These are phyloP conservation scores for Hypocryptadius cinnamomeus DNA, from an alignment of 2,113 vertebrate genomes.

Conservation along the genomic window DNA sequence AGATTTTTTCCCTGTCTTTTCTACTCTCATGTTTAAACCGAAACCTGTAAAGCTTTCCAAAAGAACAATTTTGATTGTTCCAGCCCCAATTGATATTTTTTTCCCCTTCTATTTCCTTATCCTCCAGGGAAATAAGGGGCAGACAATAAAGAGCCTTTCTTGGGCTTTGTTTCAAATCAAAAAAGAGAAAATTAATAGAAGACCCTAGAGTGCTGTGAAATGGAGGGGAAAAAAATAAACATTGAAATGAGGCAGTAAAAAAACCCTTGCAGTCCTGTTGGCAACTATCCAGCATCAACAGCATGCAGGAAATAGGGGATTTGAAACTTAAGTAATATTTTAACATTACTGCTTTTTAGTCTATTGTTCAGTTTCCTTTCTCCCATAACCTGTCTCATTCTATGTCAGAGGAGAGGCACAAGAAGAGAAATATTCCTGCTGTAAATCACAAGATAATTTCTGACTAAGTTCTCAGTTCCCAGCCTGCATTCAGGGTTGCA, in stretches of 20 bases:
- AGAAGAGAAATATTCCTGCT: background rate
- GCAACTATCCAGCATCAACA: background rate
- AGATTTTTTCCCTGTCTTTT: background rate
- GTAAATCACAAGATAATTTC: background rate
- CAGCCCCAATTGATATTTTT: background rate
- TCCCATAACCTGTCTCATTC: background rate
- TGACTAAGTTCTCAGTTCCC: background rate
- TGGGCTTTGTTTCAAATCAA: background rate
- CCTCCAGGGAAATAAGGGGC: background rate
- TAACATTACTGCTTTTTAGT: background rate
- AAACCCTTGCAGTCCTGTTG: background rate
- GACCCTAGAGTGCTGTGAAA: slow-evolving; percentile 9
- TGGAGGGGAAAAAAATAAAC: background rate
- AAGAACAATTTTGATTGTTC: slow-evolving; percentile 23
- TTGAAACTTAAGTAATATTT: background rate
- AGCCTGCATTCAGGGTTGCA: background rate
- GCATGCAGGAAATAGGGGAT: background rate
- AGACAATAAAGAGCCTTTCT: slow-evolving; percentile 31
- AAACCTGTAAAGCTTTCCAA: slow-evolving; percentile 10
- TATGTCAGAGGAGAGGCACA: background rate
- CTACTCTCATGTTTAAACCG: background rate
- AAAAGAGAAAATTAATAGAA: background rate
- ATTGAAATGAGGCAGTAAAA: background rate
- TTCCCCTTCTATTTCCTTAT: background rate
- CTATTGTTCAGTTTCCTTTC: background rate